Conservation (phyloP, 2,888 invertebrate species). For the Drosophila colorata region DNA sequence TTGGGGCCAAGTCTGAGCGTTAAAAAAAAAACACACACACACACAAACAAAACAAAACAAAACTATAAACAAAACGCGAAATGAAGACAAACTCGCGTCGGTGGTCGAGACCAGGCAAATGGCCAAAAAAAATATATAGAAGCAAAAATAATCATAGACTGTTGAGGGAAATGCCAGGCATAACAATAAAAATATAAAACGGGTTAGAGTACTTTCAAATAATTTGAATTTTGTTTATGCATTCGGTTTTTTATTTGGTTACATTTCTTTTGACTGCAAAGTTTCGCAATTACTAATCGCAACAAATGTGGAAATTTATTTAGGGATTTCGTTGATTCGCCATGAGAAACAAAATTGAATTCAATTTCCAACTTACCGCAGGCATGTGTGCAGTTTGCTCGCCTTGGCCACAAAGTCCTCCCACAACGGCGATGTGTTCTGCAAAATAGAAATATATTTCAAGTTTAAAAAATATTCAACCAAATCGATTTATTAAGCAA, state of each 20-base stretch:
- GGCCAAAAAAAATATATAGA: constrained; percentile 34
- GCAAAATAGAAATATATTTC: constrained; percentile 79
- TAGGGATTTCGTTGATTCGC: background rate
- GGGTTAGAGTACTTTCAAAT: constrained; percentile 41
- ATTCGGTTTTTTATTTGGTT: constrained; percentile 29
- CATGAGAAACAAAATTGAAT: constrained; percentile 2
- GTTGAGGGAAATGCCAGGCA: constrained; percentile 53
- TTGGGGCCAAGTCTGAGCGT: constrained; percentile 74
- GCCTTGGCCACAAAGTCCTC: constrained; percentile 98
- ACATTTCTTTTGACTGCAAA: constrained; percentile 23
- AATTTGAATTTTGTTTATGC: constrained; percentile 46
- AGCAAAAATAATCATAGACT: constrained; percentile 43
- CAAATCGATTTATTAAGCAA: background rate
- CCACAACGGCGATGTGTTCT: constrained; percentile 97
- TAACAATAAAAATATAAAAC: constrained; percentile 16
- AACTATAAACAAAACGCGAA: constrained; percentile 64
- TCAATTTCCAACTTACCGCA: constrained; percentile 90
- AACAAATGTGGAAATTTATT: constrained; percentile 1
- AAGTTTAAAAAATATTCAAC: background rate
- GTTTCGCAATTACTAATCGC: constrained; percentile 35
- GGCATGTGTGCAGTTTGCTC: constrained; percentile 95
- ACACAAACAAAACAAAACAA: constrained; percentile 26
- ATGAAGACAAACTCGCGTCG: constrained; percentile 24
- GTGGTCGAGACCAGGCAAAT: constrained; percentile 37
- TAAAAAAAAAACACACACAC: constrained; percentile 27